Evolutionary conservation across 2,888 invertebrate species (phyloP), one percentile per base, ranked within the genome.

Genomic region (Salticus scenicus): DNA sequence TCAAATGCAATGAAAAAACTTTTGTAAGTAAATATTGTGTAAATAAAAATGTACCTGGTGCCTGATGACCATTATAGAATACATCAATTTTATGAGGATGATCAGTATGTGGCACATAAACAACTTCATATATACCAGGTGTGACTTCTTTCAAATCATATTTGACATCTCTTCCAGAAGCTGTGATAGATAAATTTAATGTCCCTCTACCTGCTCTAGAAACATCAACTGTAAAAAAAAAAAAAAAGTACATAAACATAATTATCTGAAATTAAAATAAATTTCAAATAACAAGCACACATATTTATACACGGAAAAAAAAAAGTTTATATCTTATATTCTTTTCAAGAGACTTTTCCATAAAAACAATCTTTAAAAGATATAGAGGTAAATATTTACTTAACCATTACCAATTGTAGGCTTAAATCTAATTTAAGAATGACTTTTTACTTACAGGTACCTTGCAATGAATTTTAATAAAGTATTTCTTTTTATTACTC

Each of bases 81-180:
- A 98, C 93, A 86, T 95, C 94, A 81, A 98, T 93, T 89, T 95
- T 94, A 91, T 98, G 98, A 1, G 97, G 95, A 28, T 97, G 96
- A 0, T 96, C 95, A 51, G 95, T 92, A 0, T 95, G 94, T 0
- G 98, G 98, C 91, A 96, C 96, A 92, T 97, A 98, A 84, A 95
- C 94, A 33, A 96, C 94, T 91, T 96, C 96, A 92, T 95, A 95
- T 76, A 95, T 92, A 69, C 94, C 94, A 33, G 95, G 94, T 89
- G 94, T 94, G 63, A 93, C 92, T 67, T 94, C 93, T 27, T 96
- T 93, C 87, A 97, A 94, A 87, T 95, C 94, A 90, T 96, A 96
- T 30, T 96, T 95, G 4, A 97, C 96, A 88, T 95, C 94, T 37
- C 94, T 93, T 1, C 96, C 95, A 31, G 95, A 96, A 89, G 96